Conservation (phyloP, 2,888 invertebrate genomes). For the Leucoptera coffeella region DNA sequence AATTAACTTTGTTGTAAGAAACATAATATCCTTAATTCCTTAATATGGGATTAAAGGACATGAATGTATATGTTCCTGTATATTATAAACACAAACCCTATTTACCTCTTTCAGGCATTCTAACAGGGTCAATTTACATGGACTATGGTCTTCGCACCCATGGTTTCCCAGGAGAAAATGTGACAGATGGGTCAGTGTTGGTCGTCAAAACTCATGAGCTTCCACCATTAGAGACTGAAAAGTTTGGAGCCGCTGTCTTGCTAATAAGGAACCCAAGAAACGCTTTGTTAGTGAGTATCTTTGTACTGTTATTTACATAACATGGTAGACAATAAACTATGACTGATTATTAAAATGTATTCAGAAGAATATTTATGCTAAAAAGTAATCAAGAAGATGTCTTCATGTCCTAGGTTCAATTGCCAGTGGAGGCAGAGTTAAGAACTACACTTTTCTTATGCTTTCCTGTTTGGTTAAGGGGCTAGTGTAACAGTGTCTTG, state of each 20-base stretch:
- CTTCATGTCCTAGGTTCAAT: no score
- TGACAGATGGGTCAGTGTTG: constrained; percentile 68
- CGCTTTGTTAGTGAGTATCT: constrained; percentile 52
- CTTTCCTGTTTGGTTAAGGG: no score
- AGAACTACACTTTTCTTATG: no score
- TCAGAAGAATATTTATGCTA: no score
- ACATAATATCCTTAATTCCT: no score
- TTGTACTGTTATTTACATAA: constrained; percentile 11
- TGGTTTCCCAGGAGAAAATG: constrained; percentile 74
- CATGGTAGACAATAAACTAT: constrained; percentile 8
- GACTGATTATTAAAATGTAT: constrained; percentile 11
- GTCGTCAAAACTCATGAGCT: constrained; percentile 77
- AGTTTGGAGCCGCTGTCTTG: constrained; percentile 62
- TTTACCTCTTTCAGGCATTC: constrained; percentile 59
- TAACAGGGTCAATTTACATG: constrained; percentile 77
- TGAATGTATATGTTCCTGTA: no score
- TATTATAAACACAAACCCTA: no score
- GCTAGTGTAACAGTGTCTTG: no score
- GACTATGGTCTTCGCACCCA: constrained; percentile 72
- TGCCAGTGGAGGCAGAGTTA: no score
- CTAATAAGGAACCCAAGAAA: constrained; percentile 66
- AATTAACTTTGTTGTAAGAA: no score
- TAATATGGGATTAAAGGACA: no score
- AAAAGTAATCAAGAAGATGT: no score
- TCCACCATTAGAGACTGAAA: constrained; percentile 45